phyloP scores from a whole-genome alignment of 1,140 invertebrate species.

The Musca domestica region DNA sequence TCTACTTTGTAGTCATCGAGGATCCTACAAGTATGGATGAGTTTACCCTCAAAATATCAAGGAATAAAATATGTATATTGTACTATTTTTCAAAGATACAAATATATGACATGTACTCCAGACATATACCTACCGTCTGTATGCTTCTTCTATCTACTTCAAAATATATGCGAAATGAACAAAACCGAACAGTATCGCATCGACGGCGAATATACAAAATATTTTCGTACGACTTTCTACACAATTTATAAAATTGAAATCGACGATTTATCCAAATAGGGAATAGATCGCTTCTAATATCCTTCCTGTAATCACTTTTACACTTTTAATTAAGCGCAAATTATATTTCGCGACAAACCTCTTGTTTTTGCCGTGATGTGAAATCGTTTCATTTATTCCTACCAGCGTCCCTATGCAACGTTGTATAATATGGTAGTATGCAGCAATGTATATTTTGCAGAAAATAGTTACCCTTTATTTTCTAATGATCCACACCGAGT shows the following conservation, averaged over 20 bases:
- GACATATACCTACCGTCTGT: constrained; percentile 5
- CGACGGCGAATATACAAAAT: not conserved
- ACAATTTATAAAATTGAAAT: not conserved
- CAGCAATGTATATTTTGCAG: too few relatives aligned
- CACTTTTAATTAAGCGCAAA: not conserved
- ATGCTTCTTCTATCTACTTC: constrained; percentile 6
- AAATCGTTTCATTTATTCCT: constrained; percentile 3
- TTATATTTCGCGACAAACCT: constrained; percentile 6
- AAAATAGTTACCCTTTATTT: too few relatives aligned
- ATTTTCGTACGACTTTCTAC: not conserved
- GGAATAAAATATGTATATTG: not conserved
- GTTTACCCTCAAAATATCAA: not conserved
- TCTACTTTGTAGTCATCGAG: not conserved
- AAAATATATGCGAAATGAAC: constrained; percentile 10
- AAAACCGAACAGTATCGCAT: constrained; percentile 12
- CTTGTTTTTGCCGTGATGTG: constrained; percentile 3
- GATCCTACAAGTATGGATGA: not conserved
- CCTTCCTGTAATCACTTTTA: not conserved
- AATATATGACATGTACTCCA: not conserved
- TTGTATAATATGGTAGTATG: not conserved
- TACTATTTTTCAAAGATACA: not conserved
- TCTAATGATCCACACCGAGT: too few relatives aligned
- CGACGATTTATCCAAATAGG: not conserved
- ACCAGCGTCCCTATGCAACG: constrained; percentile 13
- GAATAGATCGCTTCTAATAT: not conserved